A percentile compares a stretch with the other conserved stretches of the same genome.
Conservation (phyloP, 1,140 invertebrate species). For the Eciton burchellii region DNA sequence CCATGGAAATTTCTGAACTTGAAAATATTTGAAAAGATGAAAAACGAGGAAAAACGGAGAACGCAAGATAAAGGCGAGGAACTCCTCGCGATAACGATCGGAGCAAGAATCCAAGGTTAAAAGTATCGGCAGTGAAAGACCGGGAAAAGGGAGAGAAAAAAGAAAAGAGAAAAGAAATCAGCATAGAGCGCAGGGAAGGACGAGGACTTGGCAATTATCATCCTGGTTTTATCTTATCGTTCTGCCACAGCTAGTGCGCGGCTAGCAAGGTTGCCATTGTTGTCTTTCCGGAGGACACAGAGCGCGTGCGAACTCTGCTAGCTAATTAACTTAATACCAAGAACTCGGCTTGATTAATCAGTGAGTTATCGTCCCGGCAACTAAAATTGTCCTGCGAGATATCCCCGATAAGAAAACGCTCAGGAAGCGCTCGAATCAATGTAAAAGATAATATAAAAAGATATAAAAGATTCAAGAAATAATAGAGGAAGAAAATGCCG, state of each 20-base stretch:
- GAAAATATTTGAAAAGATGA: conserved; percentile 5
- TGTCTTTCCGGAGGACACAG: conserved; percentile 67
- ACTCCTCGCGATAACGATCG: conserved; percentile 13
- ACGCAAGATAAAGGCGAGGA: conserved; percentile 21
- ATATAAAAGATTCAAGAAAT: neutral
- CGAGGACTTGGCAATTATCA: conserved; percentile 64
- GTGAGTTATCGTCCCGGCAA: conserved; percentile 9
- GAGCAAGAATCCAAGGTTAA: conserved; percentile 27
- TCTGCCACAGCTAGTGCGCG: conserved; percentile 55
- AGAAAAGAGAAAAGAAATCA: conserved; percentile 47
- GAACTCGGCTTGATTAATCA: conserved; percentile 51
- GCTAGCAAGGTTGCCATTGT: conserved; percentile 68
- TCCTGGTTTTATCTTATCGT: conserved; percentile 60
- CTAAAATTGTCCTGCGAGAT: conserved; percentile 2
- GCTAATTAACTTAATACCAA: conserved; percentile 66
- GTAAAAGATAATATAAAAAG: conserved; percentile 7
- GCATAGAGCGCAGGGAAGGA: conserved; percentile 48
- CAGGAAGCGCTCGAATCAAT: conserved; percentile 21
- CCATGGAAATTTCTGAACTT: neutral
- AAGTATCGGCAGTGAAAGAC: conserved; percentile 48
- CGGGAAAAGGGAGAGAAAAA: no score
- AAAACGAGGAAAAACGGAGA: neutral
- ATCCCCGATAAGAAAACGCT: neutral
- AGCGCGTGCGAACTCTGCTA: conserved; percentile 27
- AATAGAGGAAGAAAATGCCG: no score